A percentile compares a stretch with the other conserved stretches of the same genome.
phyloP scores from a whole-genome alignment of 2,113 vertebrate species.

The Sinocyclocheilus anophthalmus region DNA sequence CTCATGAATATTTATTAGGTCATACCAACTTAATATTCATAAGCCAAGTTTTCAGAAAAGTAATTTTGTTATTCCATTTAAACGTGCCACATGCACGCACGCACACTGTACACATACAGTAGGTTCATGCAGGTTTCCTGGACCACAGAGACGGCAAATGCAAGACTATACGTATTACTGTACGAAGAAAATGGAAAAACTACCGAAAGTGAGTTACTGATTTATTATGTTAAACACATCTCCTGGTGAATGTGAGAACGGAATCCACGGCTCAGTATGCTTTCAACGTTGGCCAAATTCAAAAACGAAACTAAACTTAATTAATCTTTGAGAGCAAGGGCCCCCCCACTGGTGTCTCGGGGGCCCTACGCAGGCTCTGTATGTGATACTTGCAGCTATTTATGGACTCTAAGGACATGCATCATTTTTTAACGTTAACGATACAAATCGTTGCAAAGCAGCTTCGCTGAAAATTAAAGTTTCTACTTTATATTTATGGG shows the following conservation, averaged over 20 bases:
- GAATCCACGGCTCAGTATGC: too few relatives aligned
- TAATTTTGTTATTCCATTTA: neutral
- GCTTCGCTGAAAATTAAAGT: too few relatives aligned
- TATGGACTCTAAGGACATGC: neutral
- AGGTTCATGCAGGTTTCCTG: neutral
- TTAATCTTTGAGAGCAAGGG: too few relatives aligned
- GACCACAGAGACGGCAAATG: neutral
- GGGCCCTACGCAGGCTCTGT: neutral
- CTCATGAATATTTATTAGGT: neutral
- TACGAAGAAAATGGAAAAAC: neutral
- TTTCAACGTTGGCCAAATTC: too few relatives aligned
- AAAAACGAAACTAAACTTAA: too few relatives aligned
- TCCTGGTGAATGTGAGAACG: too few relatives aligned
- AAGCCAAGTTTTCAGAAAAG: neutral
- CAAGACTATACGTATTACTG: neutral
- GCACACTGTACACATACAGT: neutral
- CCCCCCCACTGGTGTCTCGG: too few relatives aligned
- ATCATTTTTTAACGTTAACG: neutral
- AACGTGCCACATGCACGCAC: neutral
- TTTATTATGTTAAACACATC: neutral
- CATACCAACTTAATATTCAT: neutral
- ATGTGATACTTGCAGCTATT: neutral
- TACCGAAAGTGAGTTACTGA: neutral
- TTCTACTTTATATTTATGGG: too few relatives aligned
- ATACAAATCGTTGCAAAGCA: too few relatives aligned